phyloP scores from a whole-genome alignment of 1,140 invertebrate species.

The Cotesia vestalis region DNA sequence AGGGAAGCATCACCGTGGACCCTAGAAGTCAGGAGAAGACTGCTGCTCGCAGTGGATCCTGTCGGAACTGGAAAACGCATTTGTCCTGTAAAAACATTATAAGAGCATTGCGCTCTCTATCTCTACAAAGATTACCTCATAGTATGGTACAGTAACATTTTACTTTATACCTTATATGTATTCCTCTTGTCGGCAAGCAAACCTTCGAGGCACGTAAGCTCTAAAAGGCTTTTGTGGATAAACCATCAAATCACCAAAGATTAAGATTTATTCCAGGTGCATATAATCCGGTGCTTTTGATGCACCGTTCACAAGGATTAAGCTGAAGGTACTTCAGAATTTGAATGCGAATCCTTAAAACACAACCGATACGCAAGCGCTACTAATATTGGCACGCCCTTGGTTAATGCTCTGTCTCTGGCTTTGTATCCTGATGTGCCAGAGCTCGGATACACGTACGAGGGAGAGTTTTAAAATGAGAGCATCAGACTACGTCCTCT shows the following conservation, averaged over 20 bases:
- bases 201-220: too few species aligned
- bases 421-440: background rate
- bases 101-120: conserved; percentile 47
- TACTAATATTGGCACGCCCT: conserved; percentile 34
- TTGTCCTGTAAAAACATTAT: conserved; percentile 67
- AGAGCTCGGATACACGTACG: background rate
- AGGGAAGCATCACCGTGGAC: conserved; percentile 36
- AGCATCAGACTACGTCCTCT: conserved; percentile 10
- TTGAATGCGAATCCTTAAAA: background rate
- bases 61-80: conserved; percentile 58
- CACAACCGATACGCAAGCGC: conserved; percentile 23
- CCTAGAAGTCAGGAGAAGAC: conserved; percentile 29
- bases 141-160: background rate
- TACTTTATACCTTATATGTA: conserved; percentile 4
- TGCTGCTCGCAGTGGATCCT: conserved; percentile 34
- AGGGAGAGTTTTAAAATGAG: background rate
- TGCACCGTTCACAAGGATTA: background rate
- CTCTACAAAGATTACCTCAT: too few species aligned
- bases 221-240: too few species aligned
- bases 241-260: background rate
- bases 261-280: conserved; percentile 5
- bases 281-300: background rate
- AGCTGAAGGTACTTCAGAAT: background rate
- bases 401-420: background rate
- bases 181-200: background rate